Evolutionary conservation across 2,888 invertebrate species (phyloP).

Genomic region (Syritta pipiens): DNA sequence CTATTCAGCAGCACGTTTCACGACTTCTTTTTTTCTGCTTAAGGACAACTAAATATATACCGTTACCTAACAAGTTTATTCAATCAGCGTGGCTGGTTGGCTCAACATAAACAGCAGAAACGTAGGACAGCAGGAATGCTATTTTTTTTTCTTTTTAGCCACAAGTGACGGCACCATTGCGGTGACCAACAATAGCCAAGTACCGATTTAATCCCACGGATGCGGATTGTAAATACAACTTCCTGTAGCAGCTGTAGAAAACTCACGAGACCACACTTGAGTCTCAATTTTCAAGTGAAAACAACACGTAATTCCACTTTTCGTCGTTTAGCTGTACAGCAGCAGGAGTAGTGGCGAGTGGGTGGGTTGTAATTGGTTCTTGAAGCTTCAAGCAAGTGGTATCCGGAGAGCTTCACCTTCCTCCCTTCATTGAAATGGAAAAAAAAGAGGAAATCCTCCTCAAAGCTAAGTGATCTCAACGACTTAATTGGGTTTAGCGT

Average conservation of each 20-base stretch:
- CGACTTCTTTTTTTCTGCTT: too few species aligned
- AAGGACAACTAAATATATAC: too few species aligned
- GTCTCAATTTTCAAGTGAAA: conserved; percentile 1
- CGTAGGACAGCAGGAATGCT: too few species aligned
- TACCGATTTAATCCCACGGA: too few species aligned
- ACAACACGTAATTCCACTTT: conserved; percentile 10
- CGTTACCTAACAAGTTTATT: too few species aligned
- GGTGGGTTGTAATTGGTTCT: not conserved
- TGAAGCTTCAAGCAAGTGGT: not conserved
- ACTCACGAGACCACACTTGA: too few species aligned
- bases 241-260: not conserved
- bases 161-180: too few species aligned
- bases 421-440: not conserved
- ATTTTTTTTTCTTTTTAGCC: too few species aligned
- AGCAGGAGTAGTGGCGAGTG: not conserved
- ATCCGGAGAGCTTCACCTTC: not conserved
- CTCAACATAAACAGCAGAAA: too few species aligned
- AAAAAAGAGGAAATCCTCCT: conserved; percentile 9
- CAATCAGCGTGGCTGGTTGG: too few species aligned
- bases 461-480: conserved; percentile 25
- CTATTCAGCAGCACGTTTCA: too few species aligned
- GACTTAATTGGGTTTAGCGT: conserved; percentile 25
- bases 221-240: not conserved
- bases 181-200: too few species aligned
- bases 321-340: not conserved